Base-by-base conservation (phyloP, 2,888 invertebrate species). In the Strigamia maritima region DNA sequence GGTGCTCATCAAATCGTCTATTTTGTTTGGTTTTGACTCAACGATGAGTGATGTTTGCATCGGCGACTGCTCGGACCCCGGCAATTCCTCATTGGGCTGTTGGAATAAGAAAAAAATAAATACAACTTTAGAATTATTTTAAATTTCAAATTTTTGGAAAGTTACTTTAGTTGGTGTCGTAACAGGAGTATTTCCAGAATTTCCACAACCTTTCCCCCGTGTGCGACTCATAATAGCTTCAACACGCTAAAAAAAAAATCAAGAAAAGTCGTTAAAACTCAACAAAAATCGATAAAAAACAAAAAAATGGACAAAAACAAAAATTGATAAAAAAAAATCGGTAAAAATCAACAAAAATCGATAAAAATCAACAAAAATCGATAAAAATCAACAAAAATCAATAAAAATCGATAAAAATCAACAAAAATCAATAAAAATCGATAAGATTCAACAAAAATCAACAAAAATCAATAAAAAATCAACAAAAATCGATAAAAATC, bases 201-300 rank as follows among this genome's bases (percentile, higher is more conserved):
- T 84, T 35, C 84, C 84, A n/a, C 38, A 49, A 26, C 83, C 83
- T 84, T 87, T 88, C 80, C 89, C 90, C 82, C 95, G 89, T n/a
- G 95, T 96, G 84, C 96, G 88, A 79, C 92, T 90, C 96, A 96
- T 96, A 84, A 96, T 96, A 79, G 94, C 94, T 86, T 95, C 95
- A 28, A 96, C 95, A 80, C 95, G 89, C 87, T 82, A 40, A 7
- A 80, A 75, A 78, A 16, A 76, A 31, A 35, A 35, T 24, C 1
- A 28, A 70, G 19, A 16, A 6, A 12, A 44, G n/a, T n/a, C n/a
- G n/a, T 16, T 22, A 22, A 49, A 65, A 24, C 28, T 26, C 65
- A 8, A 12, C 12, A 14, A 79, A 35, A 22, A 12, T 35, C 35
- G 8, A 35, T 8, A 1, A 35, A 6, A 35, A 35, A 2, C 35